A percentile compares a stretch with the other conserved stretches of the same genome.
These are phyloP conservation scores for Acrobeloides nanus DNA, from an alignment of 2,888 invertebrate species.

Conservation along the genomic window DNA sequence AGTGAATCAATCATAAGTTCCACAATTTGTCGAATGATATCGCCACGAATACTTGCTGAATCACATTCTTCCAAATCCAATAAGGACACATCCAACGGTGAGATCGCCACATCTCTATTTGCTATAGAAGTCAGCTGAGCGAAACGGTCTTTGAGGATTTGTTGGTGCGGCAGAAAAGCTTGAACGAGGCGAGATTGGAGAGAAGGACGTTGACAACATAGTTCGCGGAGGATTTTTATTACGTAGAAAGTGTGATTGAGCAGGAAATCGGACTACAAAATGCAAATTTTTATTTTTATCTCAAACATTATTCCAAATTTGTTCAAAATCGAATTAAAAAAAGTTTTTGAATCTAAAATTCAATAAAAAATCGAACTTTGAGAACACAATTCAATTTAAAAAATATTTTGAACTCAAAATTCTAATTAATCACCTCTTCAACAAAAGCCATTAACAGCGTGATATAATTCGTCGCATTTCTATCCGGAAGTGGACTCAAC, in stretches of 20 bases:
- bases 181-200: slow-evolving; percentile 27
- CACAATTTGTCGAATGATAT: slow-evolving; percentile 36
- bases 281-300: no score
- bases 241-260: slow-evolving; percentile 34
- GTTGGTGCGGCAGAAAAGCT: slow-evolving; percentile 9
- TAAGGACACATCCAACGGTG: slow-evolving; percentile 16
- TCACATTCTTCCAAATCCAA: slow-evolving; percentile 12
- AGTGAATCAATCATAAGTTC: slow-evolving; percentile 32
- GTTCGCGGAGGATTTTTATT: slow-evolving; percentile 34
- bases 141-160: slow-evolving; percentile 11
- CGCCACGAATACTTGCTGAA: slow-evolving; percentile 27
- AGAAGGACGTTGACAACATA: slow-evolving; percentile 25
- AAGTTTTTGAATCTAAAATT: no score
- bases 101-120: slow-evolving; percentile 17
- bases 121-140: slow-evolving; percentile 20
- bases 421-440: slow-evolving; percentile 14
- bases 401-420: no score
- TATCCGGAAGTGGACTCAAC: slow-evolving; percentile 30
- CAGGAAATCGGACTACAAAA: slow-evolving; percentile 27
- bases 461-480: no score
- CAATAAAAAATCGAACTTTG: no score
- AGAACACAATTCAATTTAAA: no score
- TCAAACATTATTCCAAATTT: no score
- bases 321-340: no score
- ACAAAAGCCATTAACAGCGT: slow-evolving; percentile 17